phyloP scores from a whole-genome alignment of 2,888 invertebrate species.

The Phaedon cochleariae region DNA sequence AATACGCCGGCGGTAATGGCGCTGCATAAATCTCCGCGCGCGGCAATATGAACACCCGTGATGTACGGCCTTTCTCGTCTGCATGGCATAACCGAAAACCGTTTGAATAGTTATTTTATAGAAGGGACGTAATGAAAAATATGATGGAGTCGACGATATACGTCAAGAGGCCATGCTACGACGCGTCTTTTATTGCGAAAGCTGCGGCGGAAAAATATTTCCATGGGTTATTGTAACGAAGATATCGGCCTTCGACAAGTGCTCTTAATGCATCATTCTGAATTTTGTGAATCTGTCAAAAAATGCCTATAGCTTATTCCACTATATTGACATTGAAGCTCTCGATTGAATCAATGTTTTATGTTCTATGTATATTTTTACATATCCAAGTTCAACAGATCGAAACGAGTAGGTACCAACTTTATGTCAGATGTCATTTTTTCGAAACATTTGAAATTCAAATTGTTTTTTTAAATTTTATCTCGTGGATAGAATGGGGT shows the following conservation, averaged over 20 bases:
- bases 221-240: neutral
- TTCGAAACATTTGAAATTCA: no score
- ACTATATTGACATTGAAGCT: no score
- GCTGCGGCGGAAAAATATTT: neutral
- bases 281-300: no score
- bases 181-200: neutral
- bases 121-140: neutral
- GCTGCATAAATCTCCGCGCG: constrained; percentile 50
- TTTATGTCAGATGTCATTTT: no score
- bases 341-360: no score
- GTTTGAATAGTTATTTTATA: constrained; percentile 11
- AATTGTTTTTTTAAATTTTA: no score
- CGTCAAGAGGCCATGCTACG: neutral
- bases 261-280: no score
- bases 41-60: constrained; percentile 53
- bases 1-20: constrained; percentile 53
- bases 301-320: no score
- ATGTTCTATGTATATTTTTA: no score
- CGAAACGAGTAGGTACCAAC: no score
- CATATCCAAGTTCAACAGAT: no score
- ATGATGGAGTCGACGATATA: constrained; percentile 1
- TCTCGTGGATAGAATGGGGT: no score
- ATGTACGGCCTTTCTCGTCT: constrained; percentile 44
- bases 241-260: neutral
- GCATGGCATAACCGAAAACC: constrained; percentile 14